Conservation (phyloP, 2,113 vertebrate species). For the Antechinus flavipes region DNA sequence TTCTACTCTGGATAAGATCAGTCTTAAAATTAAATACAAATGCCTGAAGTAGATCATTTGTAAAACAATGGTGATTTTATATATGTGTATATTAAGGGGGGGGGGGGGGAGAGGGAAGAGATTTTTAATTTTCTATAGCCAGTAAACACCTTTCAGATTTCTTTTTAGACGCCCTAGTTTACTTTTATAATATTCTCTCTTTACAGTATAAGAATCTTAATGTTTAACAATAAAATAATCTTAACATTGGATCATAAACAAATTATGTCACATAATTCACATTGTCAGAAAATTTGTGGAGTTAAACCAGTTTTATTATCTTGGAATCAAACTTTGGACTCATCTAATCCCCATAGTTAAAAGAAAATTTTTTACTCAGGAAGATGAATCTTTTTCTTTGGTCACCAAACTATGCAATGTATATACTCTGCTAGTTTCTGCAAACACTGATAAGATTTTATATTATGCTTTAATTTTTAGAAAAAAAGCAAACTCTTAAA, state of each 20-base stretch:
- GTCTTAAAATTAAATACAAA: neutral
- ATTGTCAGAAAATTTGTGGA: neutral
- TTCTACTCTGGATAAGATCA: neutral
- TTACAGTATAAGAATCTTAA: neutral
- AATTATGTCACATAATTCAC: neutral
- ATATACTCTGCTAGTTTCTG: neutral
- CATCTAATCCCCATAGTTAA: neutral
- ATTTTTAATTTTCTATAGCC: neutral
- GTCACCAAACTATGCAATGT: neutral
- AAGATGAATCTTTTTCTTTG: neutral
- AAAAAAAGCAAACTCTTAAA: neutral
- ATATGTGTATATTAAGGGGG: neutral
- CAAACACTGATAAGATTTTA: neutral
- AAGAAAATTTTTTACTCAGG: constrained; percentile 31
- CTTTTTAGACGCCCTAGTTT: neutral
- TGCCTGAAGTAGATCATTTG: neutral
- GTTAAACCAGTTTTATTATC: neutral
- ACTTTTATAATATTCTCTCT: neutral
- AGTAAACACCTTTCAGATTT: neutral
- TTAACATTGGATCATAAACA: neutral
- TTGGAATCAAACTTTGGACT: constrained; percentile 33
- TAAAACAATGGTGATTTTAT: neutral
- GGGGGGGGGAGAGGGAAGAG: neutral
- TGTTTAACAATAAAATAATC: constrained; percentile 11
- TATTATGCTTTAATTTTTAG: neutral